These are phyloP conservation scores for Lamprologus tigripictilis DNA, from an alignment of 2,113 vertebrate genomes.

Conservation along the genomic window DNA sequence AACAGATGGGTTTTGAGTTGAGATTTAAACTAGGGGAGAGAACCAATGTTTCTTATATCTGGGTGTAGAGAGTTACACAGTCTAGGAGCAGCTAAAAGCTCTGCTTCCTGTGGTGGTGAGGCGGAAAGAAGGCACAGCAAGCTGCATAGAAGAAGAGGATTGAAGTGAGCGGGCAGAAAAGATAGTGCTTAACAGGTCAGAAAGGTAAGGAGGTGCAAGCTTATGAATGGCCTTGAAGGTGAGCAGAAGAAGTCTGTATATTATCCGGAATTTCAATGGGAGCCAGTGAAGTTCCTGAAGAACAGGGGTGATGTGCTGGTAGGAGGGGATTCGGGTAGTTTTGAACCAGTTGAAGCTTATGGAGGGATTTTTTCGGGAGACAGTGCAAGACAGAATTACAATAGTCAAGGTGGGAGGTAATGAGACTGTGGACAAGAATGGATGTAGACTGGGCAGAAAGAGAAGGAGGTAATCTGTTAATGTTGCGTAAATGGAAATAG, in stretches of 20 bases:
- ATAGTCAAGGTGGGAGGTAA: neutral
- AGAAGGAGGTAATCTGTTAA: neutral
- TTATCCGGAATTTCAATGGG: neutral
- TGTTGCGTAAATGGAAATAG: neutral
- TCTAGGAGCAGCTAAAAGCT: neutral
- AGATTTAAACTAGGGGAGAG: neutral
- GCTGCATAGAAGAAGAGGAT: neutral
- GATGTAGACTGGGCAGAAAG: neutral
- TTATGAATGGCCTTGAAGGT: neutral
- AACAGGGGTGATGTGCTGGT: neutral
- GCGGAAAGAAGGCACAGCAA: neutral
- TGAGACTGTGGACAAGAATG: accelerated
- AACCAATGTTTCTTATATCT: neutral
- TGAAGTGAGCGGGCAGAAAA: accelerated
- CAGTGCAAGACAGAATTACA: neutral
- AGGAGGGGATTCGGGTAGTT: accelerated
- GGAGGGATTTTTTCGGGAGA: neutral
- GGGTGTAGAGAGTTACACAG: neutral
- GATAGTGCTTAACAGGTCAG: neutral
- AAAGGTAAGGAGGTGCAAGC: neutral
- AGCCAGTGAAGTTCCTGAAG: neutral
- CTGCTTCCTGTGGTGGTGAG: neutral
- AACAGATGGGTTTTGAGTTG: neutral
- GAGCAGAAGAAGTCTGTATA: neutral
- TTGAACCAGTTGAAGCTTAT: neutral